Evolutionary conservation across 1,140 invertebrate species (phyloP).

Genomic region (Polyergus mexicanus): DNA sequence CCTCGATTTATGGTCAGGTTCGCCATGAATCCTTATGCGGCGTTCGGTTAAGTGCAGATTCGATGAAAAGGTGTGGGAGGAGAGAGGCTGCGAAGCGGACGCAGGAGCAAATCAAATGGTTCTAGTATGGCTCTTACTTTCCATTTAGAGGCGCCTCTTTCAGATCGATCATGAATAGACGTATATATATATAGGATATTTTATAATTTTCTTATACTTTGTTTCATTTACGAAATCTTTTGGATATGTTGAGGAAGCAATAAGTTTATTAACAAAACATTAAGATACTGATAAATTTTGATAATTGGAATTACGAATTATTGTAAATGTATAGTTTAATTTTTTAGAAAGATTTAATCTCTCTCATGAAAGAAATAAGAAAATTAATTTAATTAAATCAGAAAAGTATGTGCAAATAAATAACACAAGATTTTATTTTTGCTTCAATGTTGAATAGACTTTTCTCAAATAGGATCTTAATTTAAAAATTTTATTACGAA

Average conservation of each 20-base stretch:
- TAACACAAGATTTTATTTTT: background rate
- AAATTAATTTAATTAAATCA: background rate
- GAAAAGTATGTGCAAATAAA: background rate
- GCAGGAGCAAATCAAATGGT: conserved; percentile 32
- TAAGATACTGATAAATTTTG: background rate
- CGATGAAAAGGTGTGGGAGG: conserved; percentile 41
- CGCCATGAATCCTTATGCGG: conserved; percentile 79
- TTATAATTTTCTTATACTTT: background rate
- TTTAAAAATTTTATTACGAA: background rate
- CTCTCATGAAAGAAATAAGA: no score
- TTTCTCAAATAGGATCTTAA: conserved; percentile 3
- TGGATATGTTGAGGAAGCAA: background rate
- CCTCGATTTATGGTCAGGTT: conserved; percentile 78
- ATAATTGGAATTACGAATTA: background rate
- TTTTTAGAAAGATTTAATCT: no score
- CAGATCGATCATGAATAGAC: conserved; percentile 49
- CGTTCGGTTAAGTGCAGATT: conserved; percentile 62
- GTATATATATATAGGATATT: background rate
- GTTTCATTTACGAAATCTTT: background rate
- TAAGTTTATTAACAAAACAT: background rate
- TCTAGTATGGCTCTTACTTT: conserved; percentile 66
- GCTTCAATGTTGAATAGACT: background rate
- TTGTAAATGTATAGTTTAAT: background rate
- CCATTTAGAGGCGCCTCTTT: conserved; percentile 67
- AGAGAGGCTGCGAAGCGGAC: background rate